Conservation (phyloP, 2,797 vertebrate genomes). For the Parauchenoglanis punctatus region DNA sequence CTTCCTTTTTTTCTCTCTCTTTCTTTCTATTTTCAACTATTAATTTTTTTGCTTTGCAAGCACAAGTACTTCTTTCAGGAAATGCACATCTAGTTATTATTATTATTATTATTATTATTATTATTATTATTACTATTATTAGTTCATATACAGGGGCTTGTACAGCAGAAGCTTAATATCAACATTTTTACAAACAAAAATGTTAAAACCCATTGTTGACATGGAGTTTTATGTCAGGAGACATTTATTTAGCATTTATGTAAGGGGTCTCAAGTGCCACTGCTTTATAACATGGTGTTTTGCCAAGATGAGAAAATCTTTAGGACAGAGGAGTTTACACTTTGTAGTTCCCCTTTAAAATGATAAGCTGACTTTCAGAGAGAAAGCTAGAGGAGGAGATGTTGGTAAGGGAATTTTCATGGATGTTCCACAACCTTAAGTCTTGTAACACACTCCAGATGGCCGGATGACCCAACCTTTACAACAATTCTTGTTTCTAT, state of each 20-base stretch:
- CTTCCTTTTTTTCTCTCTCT: too few relatives aligned
- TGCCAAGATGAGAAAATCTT: not conserved
- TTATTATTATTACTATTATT: not conserved
- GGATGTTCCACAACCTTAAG: not conserved
- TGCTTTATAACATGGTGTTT: not conserved
- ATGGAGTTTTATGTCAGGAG: not conserved
- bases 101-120: too few relatives aligned
- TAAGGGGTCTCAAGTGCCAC: not conserved
- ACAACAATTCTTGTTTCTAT: not conserved
- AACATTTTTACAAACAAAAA: not conserved
- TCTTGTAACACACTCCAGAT: not conserved
- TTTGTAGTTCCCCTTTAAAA: not conserved
- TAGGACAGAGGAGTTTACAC: not conserved
- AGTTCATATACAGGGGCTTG: not conserved
- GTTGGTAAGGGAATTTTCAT: not conserved
- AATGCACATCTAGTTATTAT: too few relatives aligned
- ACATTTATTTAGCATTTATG: slow-evolving; percentile 1
- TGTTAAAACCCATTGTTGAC: too few relatives aligned
- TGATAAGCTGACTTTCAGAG: not conserved
- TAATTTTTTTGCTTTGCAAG: too few relatives aligned
- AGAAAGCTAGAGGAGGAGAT: not conserved
- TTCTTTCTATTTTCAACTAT: too few relatives aligned
- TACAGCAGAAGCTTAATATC: not conserved
- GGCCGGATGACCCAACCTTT: not conserved
- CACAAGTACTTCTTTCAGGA: too few relatives aligned